Conservation (phyloP, 2,888 invertebrate genomes). For the Hypena proboscidalis region DNA sequence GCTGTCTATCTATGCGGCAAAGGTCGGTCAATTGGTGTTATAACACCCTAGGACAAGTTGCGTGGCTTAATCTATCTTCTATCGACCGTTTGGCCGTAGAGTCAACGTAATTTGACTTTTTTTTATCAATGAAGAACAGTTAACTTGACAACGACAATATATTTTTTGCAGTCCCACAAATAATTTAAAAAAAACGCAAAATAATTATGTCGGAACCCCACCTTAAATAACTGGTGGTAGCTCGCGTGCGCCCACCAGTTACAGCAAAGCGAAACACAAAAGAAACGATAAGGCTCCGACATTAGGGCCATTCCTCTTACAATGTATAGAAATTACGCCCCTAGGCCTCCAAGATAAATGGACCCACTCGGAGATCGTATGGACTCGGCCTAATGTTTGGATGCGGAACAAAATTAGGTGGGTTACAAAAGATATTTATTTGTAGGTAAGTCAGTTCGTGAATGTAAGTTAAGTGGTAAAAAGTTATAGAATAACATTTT, state of each 20-base stretch:
- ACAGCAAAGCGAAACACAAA: slow-evolving; percentile 61
- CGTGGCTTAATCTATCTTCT: too few species aligned
- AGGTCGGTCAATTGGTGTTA: too few species aligned
- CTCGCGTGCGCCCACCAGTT: slow-evolving; percentile 58
- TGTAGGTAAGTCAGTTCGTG: slow-evolving; percentile 5
- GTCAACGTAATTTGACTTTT: too few species aligned
- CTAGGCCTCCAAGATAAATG: slow-evolving; percentile 45
- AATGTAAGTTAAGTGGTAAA: too few species aligned
- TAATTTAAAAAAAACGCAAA: too few species aligned
- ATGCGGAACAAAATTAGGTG: slow-evolving; percentile 22
- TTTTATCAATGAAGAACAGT: too few species aligned
- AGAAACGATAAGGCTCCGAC: slow-evolving; percentile 61
- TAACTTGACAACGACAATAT: too few species aligned
- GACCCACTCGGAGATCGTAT: slow-evolving; percentile 41
- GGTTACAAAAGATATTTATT: slow-evolving; percentile 18
- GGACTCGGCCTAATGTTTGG: slow-evolving; percentile 31
- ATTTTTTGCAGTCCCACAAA: too few species aligned
- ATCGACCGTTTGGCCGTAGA: too few species aligned
- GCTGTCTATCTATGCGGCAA: too few species aligned
- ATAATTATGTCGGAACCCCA: slow-evolving; percentile 17
- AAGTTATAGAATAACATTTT: too few species aligned
- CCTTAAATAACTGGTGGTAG: slow-evolving; percentile 37
- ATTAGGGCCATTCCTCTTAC: slow-evolving; percentile 58
- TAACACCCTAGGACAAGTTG: too few species aligned
- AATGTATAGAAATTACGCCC: slow-evolving; percentile 63